phyloP scores from a whole-genome alignment of 37 sponge, comb jelly and placozoan species.

The Spongilla lacustris region DNA sequence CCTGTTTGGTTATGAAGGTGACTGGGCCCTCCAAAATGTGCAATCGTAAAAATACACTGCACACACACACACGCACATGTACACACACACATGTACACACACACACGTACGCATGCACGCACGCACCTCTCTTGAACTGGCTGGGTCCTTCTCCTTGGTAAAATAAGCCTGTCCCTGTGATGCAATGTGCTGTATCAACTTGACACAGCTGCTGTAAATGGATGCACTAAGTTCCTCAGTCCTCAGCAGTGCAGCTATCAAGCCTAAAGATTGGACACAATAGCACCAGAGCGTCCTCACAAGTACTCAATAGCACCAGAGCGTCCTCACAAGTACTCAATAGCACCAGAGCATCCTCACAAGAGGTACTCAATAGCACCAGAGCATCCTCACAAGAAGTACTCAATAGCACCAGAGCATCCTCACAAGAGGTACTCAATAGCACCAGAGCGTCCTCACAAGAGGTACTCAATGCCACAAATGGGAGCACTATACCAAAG shows the following conservation, averaged over 20 bases:
- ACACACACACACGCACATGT: too few relatives aligned
- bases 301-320: neutral
- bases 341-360: neutral
- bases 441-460: too few relatives aligned
- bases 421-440: too few relatives aligned
- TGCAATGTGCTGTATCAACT: slow-evolving; percentile 50
- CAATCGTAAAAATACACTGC: neutral
- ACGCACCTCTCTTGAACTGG: slow-evolving; percentile 23
- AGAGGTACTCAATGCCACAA: too few relatives aligned
- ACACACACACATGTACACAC: neutral
- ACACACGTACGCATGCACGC: neutral
- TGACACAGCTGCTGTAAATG: slow-evolving; percentile 45
- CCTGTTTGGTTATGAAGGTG: too few relatives aligned
- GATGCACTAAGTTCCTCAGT: slow-evolving; percentile 21
- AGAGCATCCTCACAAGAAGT: too few relatives aligned
- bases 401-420: too few relatives aligned
- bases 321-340: neutral
- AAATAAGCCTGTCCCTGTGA: slow-evolving; percentile 1
- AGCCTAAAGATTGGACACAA: neutral
- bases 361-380: too few relatives aligned
- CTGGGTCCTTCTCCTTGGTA: too few relatives aligned
- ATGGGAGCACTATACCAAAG: too few relatives aligned
- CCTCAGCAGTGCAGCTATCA: neutral
- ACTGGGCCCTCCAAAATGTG: too few relatives aligned
- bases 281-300: too few relatives aligned